phyloP scores from a whole-genome alignment of 2,113 vertebrate species.

The Tapirus terrestris region DNA sequence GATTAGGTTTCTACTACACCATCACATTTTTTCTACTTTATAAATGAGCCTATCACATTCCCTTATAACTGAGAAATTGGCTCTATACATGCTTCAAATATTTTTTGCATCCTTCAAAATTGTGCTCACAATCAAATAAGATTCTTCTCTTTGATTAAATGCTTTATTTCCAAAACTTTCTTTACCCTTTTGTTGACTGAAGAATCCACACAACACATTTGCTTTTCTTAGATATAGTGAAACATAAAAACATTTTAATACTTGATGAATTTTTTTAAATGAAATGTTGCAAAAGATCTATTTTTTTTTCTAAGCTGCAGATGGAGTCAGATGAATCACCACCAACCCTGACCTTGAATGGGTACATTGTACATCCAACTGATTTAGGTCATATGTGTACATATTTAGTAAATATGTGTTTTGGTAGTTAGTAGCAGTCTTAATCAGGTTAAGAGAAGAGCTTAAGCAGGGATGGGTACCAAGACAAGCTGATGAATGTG shows the following conservation, averaged over 20 bases:
- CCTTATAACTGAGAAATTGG: not conserved
- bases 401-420: not conserved
- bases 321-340: not conserved
- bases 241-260: not conserved
- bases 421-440: not conserved
- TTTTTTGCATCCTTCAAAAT: not conserved
- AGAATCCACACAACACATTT: not conserved
- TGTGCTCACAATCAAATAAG: not conserved
- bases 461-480: not conserved
- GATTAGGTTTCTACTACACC: not conserved
- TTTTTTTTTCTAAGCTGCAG: not conserved
- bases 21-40: not conserved
- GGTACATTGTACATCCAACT: not conserved
- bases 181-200: not conserved
- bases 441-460: not conserved
- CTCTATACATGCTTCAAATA: not conserved
- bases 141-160: not conserved
- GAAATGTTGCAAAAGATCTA: not conserved
- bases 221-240: not conserved
- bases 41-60: not conserved
- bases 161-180: not conserved
- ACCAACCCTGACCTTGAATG: not conserved
- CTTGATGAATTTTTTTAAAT: not conserved
- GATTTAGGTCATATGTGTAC: too few relatives aligned
- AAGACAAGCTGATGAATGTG: fast-evolving